Base-by-base conservation (phyloP, 2,888 invertebrate genomes). In the Celastrina argiolus region DNA sequence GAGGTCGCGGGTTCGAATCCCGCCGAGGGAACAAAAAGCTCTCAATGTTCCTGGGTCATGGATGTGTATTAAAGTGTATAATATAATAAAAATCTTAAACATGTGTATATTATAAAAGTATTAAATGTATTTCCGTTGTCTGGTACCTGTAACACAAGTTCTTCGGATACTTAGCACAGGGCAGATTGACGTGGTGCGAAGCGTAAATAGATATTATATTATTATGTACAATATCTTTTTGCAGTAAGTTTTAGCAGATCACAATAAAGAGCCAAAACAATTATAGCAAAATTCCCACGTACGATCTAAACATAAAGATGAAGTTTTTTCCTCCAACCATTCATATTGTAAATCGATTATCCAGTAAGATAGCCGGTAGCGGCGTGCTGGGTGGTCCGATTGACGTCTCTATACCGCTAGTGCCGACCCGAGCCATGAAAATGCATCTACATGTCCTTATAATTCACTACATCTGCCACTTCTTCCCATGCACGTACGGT, bases 391-490 rank as follows among this genome's bases (percentile, higher is more conserved):
- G 89, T 85, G 89, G 89, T 85, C 87, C 69, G 67, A 36, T 76
- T 85, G 85, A 87, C 83, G 81, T 82, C 87, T 88, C 85, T 87
- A 88, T 89, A 83, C 75, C 74, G 74, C 72, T 75, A 71, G 72
- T 71, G 51, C 51, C 51, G 45, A 45, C 45, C 70, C 70, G 65
- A 65, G 72, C 71, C 77, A 80, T 81, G 82, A 81, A 81, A 83
- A 81, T 78, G 83, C 82, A 82, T 84, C 81, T 86, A 85, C 85
- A 87, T 86, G 82, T 84, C 83, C 87, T 84, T 87, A 85, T 88
- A 86, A 87, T 87, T 87, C 84, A 82, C 81, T 81, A 85, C 85
- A 87, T 84, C 82, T 84, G 87, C 86, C 82, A 84, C 81, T 81
- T 79, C 77, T 76, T 76, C 71, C 71, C 73, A 66, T 45, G 66